Conservation (phyloP, 2,797 vertebrate genomes). For the Gastrophryne carolinensis region DNA sequence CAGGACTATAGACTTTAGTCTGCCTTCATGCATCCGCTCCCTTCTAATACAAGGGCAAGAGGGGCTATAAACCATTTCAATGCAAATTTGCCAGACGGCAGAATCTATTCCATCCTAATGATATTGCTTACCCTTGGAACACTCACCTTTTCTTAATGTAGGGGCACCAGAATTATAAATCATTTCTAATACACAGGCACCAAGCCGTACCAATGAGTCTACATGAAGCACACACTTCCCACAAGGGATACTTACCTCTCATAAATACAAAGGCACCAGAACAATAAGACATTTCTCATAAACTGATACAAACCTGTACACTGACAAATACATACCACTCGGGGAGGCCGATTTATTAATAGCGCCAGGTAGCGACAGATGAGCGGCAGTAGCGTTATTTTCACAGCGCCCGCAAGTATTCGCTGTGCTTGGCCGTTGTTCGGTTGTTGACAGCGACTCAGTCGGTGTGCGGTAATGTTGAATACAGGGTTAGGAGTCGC, state of each 20-base stretch:
- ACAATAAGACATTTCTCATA: neutral
- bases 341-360: too few species aligned
- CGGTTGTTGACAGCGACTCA: too few species aligned
- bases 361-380: too few species aligned
- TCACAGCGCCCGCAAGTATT: too few species aligned
- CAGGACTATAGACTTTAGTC: too few species aligned
- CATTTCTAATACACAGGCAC: neutral
- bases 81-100: neutral
- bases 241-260: neutral
- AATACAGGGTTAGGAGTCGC: too few species aligned
- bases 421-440: too few species aligned
- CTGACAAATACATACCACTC: too few species aligned
- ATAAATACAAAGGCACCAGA: neutral
- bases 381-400: too few species aligned
- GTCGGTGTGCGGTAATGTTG: too few species aligned
- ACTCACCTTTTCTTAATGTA: neutral
- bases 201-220: neutral
- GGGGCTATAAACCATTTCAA: neutral
- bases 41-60: neutral
- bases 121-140: neutral
- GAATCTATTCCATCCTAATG: neutral
- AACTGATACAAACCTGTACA: neutral
- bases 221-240: neutral
- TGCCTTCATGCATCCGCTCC: too few species aligned
- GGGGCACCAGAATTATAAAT: neutral